These are phyloP conservation scores for Cryptotermes secundus DNA, from an alignment of 1,140 invertebrate genomes.

Conservation along the genomic window DNA sequence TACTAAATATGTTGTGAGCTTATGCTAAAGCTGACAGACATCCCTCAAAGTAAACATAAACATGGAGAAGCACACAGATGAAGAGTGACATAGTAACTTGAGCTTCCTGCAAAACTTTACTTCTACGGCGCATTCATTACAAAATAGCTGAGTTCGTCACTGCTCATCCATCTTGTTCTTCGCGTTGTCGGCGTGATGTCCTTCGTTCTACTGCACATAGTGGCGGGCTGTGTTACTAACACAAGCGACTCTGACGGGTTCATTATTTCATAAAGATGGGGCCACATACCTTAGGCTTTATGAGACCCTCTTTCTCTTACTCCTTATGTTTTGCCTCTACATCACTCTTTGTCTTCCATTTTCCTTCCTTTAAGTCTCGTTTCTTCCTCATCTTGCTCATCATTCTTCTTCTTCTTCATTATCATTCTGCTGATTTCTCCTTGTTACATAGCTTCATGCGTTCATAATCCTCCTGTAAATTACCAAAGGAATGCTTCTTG, in stretches of 20 bases:
- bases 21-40: too few species aligned
- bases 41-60: neutral
- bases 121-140: neutral
- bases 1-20: too few species aligned
- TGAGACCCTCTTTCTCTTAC: neutral
- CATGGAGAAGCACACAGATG: neutral
- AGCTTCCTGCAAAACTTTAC: neutral
- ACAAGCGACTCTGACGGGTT: neutral
- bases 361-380: neutral
- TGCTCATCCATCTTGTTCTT: neutral
- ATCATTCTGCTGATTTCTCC: neutral
- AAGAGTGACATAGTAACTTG: neutral
- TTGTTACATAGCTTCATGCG: neutral
- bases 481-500: neutral
- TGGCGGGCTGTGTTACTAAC: neutral
- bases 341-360: neutral
- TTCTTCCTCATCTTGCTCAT: too few species aligned
- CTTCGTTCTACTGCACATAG: neutral
- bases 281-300: neutral
- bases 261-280: slow-evolving; percentile 5
- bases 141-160: neutral
- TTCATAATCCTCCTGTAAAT: neutral
- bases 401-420: neutral
- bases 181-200: neutral
- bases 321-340: neutral